Percentiles rank a stretch among this genome's conserved stretches.
phyloP scores from a whole-genome alignment of 2,113 vertebrate species.

The Mustela nigripes region DNA sequence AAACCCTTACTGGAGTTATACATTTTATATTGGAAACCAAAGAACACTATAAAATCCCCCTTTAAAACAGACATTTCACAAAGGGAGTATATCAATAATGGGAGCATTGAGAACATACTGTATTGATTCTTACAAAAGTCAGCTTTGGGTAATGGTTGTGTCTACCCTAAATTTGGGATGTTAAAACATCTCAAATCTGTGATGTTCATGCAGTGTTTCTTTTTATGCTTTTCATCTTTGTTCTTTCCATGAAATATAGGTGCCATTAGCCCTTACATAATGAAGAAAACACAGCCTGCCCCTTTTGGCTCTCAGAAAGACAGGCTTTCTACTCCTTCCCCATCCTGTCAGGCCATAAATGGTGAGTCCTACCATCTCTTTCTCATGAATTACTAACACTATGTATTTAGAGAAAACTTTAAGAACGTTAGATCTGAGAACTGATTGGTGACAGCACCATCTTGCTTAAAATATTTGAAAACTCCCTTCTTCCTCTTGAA shows the following conservation, averaged over 20 bases:
- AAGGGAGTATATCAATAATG: neutral
- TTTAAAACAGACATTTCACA: neutral
- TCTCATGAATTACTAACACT: neutral
- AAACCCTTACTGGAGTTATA: neutral
- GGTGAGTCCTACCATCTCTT: neutral
- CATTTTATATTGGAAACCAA: conserved; percentile 30
- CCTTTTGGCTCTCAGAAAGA: neutral
- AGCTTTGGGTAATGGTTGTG: neutral
- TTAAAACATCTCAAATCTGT: neutral
- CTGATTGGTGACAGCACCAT: neutral
- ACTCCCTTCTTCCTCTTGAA: neutral
- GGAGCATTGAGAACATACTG: neutral
- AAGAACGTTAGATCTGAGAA: neutral
- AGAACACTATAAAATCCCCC: neutral
- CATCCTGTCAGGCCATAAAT: neutral
- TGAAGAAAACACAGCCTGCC: neutral
- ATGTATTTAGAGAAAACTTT: neutral
- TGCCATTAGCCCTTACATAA: neutral
- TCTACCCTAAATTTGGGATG: neutral
- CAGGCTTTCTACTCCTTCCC: neutral
- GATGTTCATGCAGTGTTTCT: neutral
- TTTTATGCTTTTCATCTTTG: neutral
- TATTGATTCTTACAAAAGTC: conserved; percentile 22
- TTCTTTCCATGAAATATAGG: neutral
- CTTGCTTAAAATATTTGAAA: conserved; percentile 45